These are phyloP conservation scores for Hydrotaea diabolus DNA, from an alignment of 2,888 invertebrate species.

Conservation along the genomic window DNA sequence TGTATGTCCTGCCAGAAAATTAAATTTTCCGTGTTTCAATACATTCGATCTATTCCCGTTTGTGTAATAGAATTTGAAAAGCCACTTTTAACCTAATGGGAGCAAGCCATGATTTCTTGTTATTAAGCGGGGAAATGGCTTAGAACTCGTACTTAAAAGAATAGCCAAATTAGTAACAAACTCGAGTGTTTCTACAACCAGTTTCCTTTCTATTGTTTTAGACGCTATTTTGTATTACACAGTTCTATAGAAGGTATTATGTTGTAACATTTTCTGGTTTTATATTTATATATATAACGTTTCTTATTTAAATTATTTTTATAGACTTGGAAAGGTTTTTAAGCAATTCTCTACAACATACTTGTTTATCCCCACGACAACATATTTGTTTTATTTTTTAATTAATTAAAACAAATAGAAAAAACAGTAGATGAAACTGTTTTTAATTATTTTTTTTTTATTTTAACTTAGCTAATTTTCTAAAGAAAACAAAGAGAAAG, in stretches of 20 bases:
- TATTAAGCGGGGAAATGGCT: background rate
- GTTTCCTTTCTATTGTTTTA: background rate
- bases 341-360: background rate
- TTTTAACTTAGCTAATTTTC: constrained; percentile 37
- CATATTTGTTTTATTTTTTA: constrained; percentile 25
- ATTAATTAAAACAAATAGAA: constrained; percentile 15
- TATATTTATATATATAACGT: background rate
- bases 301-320: constrained; percentile 34
- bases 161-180: background rate
- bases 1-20: too few species aligned
- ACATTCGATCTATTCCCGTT: background rate
- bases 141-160: constrained; percentile 3
- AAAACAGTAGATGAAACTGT: background rate
- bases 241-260: constrained; percentile 15
- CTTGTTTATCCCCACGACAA: background rate
- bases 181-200: background rate
- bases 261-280: background rate
- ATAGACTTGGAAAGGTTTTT: background rate
- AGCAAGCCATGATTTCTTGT: background rate
- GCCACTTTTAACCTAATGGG: too few species aligned
- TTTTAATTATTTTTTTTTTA: background rate
- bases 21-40: too few species aligned
- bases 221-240: constrained; percentile 4
- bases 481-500: background rate
- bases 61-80: background rate